Base-by-base conservation (phyloP, 2,113 vertebrate genomes). In the Corythaixoides concolor region DNA sequence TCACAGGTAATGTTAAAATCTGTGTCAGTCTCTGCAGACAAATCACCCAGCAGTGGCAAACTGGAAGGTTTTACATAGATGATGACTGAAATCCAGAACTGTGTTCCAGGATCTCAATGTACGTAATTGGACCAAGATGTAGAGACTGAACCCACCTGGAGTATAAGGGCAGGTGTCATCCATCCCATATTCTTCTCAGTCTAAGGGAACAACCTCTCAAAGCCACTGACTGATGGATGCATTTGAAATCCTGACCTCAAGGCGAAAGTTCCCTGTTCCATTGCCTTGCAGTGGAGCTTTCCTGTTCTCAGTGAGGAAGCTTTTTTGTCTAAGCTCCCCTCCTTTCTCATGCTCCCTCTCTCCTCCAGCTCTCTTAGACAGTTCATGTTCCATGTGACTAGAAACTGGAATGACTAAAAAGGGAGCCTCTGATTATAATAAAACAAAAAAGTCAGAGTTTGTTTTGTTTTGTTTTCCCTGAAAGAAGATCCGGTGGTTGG, bases 341-440 rank as follows among this genome's bases (percentile, higher is more conserved):
- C 32, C 70, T 85, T 88, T 88, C 62, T 88, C 77, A 79, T 74
- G 33, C 20, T 90, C 67, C 27, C 45, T 69, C 18, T 84, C 77
- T 69, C 43, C 80, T 91, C 47, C 70, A 45, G 59, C 59, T 93
- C 52, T 90, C 60, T 95, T 90, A 82, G 64, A 23, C 73, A 47
- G 66, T 80, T 90, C 79, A 15, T 50, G 79, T 91, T 97, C 95
- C 86, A 81, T 96, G 87, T 91, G 90, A 97, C 92, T 95, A 94
- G 89, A 84, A 96, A 85, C 95, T 69, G 93, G 93, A 96, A 96
- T 92, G 90, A 95, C 94, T 97, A 94, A 93, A 97, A 96, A 97
- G 84, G 63, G 89, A 95, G 66, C 33, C 86, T 93, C 89, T 95
- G 90, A 90, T 91, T 95, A 93, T 94, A 95, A 91, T 78, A 77